These are phyloP conservation scores for Saguinus imperator DNA, from an alignment of 2,113 vertebrate genomes.

Conservation along the genomic window DNA sequence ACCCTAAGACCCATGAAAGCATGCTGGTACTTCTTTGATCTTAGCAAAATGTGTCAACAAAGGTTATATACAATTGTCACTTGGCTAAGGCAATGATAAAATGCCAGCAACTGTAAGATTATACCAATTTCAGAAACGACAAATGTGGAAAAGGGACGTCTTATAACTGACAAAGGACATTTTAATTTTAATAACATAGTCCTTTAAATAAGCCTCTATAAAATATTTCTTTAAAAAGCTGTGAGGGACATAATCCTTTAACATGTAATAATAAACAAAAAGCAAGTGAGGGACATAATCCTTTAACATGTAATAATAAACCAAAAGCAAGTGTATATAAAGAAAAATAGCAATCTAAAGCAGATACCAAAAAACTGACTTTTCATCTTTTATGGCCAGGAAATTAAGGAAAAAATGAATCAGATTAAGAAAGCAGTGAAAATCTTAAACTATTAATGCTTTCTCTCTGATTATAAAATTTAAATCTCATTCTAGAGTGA, in stretches of 20 bases:
- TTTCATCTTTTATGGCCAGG: neutral
- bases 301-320: neutral
- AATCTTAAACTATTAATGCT: neutral
- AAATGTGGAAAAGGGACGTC: neutral
- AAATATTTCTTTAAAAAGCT: constrained; percentile 25
- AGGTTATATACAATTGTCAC: neutral
- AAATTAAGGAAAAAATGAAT: neutral
- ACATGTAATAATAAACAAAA: neutral
- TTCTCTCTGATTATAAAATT: neutral
- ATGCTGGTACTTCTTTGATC: neutral
- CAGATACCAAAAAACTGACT: neutral
- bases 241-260: neutral
- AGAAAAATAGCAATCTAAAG: neutral
- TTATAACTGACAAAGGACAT: neutral
- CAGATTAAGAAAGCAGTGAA: neutral
- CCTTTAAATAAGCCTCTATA: neutral
- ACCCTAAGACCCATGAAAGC: neutral
- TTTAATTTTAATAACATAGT: constrained; percentile 9
- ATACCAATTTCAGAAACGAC: neutral
- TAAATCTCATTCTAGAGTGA: neutral
- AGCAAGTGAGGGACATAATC: neutral
- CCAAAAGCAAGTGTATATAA: neutral
- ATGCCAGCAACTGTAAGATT: neutral
- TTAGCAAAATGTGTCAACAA: neutral
- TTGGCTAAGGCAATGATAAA: neutral